Base-by-base conservation (phyloP, 2,888 invertebrate species). In the Drosophila niveifrons region DNA sequence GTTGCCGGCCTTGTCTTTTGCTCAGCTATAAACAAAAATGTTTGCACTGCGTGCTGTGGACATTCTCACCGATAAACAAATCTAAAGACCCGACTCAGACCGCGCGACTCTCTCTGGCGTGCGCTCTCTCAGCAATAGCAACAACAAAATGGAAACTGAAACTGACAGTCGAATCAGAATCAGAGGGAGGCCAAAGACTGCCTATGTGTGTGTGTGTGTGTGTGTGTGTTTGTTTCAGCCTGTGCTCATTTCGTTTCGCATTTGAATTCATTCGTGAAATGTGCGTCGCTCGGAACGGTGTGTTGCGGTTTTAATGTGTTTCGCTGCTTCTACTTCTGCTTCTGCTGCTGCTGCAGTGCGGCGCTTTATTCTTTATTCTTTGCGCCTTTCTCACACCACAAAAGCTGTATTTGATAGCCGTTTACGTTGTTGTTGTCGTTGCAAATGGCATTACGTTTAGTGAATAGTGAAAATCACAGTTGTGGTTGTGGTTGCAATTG, bases 201-300 rank as follows among this genome's bases (percentile, higher is more conserved):
- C 9, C 11, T 31, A n/a, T 34, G 34, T 34, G 34, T 36, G n/a
- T 11, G 34, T 3, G 6, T 36, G 36, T 36, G 11, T 11, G 2
- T 11, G 34, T 47, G 51, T 31, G 55, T 29, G 53, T 36, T 44
- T 18, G 43, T 57, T 57, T 56, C 66, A 63, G 78, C 39, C 65
- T 70, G 85, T 81, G 82, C 82, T 88, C 86, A 88, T 86, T 86
- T 88, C 66, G 80, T 86, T 86, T 88, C 66, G 83, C 78, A 85
- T 86, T 83, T 86, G 78, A 85, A 78, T 85, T 86, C 85, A 86
- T 83, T 88, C 88, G 85, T 81, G 74, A 86, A 86, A 80, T 80
- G 85, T 86, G 88, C 85, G 85, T 88, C 75, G 88, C 66, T 80
- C 80, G 80, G 86, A 75, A 73, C 77, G 85, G 72, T 84, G 46